Evolutionary conservation across 2,888 invertebrate species (phyloP).

Genomic region (Nemotelus pantherinus): DNA sequence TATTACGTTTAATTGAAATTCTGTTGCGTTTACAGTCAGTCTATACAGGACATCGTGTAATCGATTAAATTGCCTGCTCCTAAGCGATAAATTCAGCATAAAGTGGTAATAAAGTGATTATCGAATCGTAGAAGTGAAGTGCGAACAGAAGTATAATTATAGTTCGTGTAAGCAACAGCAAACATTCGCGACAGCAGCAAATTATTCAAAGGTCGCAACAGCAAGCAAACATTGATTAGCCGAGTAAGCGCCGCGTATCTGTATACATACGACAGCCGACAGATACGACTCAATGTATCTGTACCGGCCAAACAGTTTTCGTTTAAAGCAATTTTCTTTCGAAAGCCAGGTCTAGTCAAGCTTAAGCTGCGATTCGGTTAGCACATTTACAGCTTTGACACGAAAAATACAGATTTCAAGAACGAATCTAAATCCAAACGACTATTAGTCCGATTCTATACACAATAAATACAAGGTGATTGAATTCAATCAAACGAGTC

Average conservation of each 20-base stretch:
- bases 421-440: neutral
- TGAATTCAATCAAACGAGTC: neutral
- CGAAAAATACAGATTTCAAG: neutral
- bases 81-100: slow-evolving; percentile 18
- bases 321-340: slow-evolving; percentile 18
- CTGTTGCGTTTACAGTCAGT: too few relatives aligned
- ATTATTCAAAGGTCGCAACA: neutral
- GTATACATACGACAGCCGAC: neutral
- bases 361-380: slow-evolving; percentile 23
- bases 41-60: too few relatives aligned
- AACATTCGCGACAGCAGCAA: neutral
- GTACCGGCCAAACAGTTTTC: neutral
- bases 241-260: slow-evolving; percentile 4
- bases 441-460: neutral
- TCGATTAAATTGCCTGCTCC: too few relatives aligned
- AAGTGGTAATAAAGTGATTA: slow-evolving; percentile 3
- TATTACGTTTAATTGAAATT: too few relatives aligned
- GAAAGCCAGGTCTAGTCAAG: slow-evolving; percentile 9
- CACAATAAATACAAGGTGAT: neutral
- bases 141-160: neutral
- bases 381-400: neutral
- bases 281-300: neutral
- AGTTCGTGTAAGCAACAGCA: neutral
- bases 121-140: neutral
- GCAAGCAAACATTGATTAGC: slow-evolving; percentile 17